Percentiles rank a stretch among this genome's conserved stretches.
Conservation (phyloP, 2,113 vertebrate species). For the Thomomys bottae region DNA sequence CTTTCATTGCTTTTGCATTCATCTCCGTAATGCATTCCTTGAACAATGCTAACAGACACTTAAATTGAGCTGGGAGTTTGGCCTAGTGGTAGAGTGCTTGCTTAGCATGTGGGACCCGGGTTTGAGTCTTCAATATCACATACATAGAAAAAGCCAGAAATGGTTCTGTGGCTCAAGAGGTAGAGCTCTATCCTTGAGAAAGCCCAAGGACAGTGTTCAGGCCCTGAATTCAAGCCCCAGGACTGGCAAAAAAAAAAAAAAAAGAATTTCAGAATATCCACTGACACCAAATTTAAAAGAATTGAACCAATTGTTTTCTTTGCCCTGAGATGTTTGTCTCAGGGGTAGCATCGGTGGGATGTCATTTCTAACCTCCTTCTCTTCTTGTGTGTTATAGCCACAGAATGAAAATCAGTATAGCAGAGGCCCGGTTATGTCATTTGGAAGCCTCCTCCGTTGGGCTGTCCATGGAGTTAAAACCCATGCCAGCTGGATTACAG, state of each 20-base stretch:
- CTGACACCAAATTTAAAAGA: conserved; percentile 50
- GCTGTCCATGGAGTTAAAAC: conserved; percentile 65
- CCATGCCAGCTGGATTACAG: conserved; percentile 60
- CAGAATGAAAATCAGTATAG: conserved; percentile 23
- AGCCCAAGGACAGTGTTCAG: too few relatives aligned
- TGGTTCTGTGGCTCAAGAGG: too few relatives aligned
- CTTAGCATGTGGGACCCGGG: too few relatives aligned
- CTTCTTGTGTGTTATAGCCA: conserved; percentile 24
- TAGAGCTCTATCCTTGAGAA: too few relatives aligned
- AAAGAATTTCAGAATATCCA: conserved; percentile 34
- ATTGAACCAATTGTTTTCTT: conserved; percentile 30
- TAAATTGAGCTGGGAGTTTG: too few relatives aligned
- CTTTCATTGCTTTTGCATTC: conserved; percentile 6
- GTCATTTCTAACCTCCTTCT: neutral
- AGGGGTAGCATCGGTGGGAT: neutral
- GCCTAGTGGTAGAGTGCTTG: too few relatives aligned
- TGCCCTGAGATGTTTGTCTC: conserved; percentile 24
- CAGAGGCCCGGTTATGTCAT: neutral
- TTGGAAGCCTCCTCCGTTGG: conserved; percentile 50
- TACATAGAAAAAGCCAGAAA: too few relatives aligned
- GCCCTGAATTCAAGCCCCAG: too few relatives aligned
- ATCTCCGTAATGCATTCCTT: neutral
- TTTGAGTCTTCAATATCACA: too few relatives aligned
- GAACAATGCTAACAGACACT: neutral
- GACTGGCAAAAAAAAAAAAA: too few relatives aligned